Conservation (phyloP, 1,140 invertebrate genomes). For the Trichonephila inaurata region DNA sequence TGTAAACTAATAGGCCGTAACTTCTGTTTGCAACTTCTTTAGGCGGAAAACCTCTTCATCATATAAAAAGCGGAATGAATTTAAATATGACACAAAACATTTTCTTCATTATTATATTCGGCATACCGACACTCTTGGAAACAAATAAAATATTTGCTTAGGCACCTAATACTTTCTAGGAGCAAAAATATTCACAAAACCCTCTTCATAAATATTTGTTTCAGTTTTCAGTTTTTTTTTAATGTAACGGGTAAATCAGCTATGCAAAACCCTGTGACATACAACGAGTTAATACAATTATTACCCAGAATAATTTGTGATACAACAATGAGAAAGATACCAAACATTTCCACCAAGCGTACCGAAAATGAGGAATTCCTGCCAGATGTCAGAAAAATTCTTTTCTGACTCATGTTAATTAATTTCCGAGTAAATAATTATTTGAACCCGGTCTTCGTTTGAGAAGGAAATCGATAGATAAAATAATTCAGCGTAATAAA, state of each 20-base stretch:
- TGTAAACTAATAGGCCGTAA: too few species aligned
- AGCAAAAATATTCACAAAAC: neutral
- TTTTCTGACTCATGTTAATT: slow-evolving; percentile 41
- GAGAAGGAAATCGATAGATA: neutral
- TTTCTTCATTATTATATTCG: too few species aligned
- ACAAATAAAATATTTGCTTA: too few species aligned
- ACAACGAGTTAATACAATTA: slow-evolving; percentile 34
- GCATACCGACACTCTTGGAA: too few species aligned
- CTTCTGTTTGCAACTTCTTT: too few species aligned
- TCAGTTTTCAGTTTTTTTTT: neutral
- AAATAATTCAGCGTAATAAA: neutral
- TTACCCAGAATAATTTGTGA: slow-evolving; percentile 18
- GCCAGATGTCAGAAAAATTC: slow-evolving; percentile 44
- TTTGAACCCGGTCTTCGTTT: neutral
- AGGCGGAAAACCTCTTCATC: too few species aligned
- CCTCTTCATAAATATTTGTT: neutral
- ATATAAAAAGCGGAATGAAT: too few species aligned
- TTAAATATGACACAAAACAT: too few species aligned
- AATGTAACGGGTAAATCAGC: neutral
- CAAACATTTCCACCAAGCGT: neutral
- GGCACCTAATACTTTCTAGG: too few species aligned
- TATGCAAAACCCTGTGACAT: neutral
- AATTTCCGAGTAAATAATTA: slow-evolving; percentile 41
- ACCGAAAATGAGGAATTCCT: slow-evolving; percentile 19
- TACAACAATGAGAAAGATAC: slow-evolving; percentile 12